These are phyloP conservation scores for Hyppa rectilinea DNA, from an alignment of 2,888 invertebrate species.

Conservation along the genomic window DNA sequence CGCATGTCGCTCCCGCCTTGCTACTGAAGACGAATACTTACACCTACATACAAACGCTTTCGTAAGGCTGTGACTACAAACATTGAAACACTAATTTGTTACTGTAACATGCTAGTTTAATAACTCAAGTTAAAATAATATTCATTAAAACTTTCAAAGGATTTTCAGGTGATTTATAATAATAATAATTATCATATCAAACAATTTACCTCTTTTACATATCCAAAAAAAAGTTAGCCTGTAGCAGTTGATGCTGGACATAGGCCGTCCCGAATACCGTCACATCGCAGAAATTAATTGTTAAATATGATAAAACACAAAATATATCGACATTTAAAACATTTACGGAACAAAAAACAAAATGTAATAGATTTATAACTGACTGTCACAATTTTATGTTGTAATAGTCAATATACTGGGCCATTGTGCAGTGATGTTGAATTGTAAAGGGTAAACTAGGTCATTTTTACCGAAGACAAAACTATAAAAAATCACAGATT, in stretches of 20 bases:
- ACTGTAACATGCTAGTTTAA: not conserved
- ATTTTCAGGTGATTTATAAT: not conserved
- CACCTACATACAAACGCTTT: no score
- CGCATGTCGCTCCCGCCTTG: no score
- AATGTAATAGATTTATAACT: conserved; percentile 24
- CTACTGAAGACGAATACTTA: no score
- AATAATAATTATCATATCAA: conserved; percentile 11
- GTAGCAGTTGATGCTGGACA: no score
- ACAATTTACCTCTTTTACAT: not conserved
- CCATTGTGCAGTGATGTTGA: not conserved
- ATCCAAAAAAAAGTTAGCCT: not conserved
- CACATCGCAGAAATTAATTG: not conserved
- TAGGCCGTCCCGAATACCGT: not conserved
- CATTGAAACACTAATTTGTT: no score
- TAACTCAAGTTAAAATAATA: not conserved
- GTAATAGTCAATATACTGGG: not conserved
- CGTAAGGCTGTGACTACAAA: no score
- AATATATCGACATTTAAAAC: conserved; percentile 35
- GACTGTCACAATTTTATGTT: conserved; percentile 25
- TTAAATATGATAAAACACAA: conserved; percentile 1
- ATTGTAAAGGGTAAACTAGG: not conserved
- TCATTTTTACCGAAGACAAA: not conserved
- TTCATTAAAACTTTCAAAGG: not conserved
- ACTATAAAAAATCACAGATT: not conserved
- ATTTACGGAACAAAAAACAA: not conserved